A percentile compares a stretch with the other conserved stretches of the same genome.
phyloP scores from a whole-genome alignment of 2,113 vertebrate genomes.

The Pterophyllum scalare region DNA sequence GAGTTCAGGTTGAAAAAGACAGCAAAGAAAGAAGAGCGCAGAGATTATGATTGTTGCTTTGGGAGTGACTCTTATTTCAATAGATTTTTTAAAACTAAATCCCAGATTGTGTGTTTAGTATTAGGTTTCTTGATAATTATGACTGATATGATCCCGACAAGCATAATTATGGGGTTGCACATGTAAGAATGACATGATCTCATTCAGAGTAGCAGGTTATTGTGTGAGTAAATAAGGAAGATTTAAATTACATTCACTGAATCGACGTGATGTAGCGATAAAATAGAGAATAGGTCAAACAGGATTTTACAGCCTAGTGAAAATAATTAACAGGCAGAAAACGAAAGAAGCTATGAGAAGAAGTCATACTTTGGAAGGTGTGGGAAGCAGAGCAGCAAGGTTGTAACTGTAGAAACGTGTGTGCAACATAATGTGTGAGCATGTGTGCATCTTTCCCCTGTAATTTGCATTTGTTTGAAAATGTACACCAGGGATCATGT shows the following conservation, averaged over 20 bases:
- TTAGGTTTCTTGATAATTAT: not conserved
- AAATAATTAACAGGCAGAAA: not conserved
- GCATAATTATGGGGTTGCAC: not conserved
- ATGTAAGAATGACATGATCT: not conserved
- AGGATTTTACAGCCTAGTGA: not conserved
- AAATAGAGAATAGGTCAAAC: not conserved
- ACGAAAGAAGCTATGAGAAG: not conserved
- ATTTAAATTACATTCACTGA: not conserved
- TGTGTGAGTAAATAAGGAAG: not conserved
- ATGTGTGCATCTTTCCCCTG: not conserved
- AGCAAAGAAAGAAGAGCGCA: not conserved
- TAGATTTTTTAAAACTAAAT: not conserved
- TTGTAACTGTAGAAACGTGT: not conserved
- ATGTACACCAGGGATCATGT: not conserved
- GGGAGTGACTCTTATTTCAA: not conserved
- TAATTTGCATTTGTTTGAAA: not conserved
- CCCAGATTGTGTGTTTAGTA: not conserved
- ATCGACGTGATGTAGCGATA: not conserved
- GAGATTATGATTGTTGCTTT: not conserved
- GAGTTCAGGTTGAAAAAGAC: not conserved
- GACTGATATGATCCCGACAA: not conserved
- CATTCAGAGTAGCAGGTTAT: not conserved
- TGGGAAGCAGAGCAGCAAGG: not conserved
- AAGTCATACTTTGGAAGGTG: not conserved
- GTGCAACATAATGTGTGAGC: not conserved